phyloP scores from a whole-genome alignment of 2,888 invertebrate species.

The Brenthis daphne region DNA sequence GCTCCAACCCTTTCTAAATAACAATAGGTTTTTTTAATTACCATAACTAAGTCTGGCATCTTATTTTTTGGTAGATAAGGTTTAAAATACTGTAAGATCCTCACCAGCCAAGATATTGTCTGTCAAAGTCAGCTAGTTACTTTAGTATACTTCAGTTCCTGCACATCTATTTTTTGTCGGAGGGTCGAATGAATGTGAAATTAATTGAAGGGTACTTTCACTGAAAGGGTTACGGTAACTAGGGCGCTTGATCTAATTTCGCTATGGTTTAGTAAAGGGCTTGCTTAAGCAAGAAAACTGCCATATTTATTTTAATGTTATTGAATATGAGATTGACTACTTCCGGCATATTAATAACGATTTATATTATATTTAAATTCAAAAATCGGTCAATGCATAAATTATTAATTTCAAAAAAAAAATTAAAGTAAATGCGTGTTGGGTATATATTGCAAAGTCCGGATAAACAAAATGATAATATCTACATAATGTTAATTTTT shows the following conservation, averaged over 20 bases:
- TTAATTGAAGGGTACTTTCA: conserved; percentile 71
- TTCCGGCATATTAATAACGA: not conserved
- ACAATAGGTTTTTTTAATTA: conserved; percentile 30
- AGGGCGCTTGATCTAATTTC: conserved; percentile 58
- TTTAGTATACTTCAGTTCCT: conserved; percentile 64
- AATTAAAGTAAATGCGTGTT: no score
- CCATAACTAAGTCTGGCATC: not conserved
- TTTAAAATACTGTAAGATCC: conserved; percentile 10
- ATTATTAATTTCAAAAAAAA: no score
- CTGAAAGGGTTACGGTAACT: conserved; percentile 58
- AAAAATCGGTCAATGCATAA: no score
- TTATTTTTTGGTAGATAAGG: conserved; percentile 3
- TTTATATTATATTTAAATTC: not conserved
- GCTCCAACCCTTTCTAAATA: conserved; percentile 35
- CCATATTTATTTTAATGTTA: conserved; percentile 12
- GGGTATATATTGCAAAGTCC: no score
- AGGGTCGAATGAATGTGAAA: conserved; percentile 72
- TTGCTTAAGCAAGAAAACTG: conserved; percentile 21
- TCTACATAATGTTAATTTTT: no score
- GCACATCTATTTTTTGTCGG: conserved; percentile 60
- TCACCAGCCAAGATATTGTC: conserved; percentile 47
- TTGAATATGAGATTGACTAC: not conserved
- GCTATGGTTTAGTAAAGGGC: conserved; percentile 43
- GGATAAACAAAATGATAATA: no score
- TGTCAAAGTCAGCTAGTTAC: conserved; percentile 55